Evolutionary conservation across 2,888 invertebrate genomes (phyloP), one percentile per base, ranked within the genome.

Genomic region (Hydrotaea cyrtoneurina): DNA sequence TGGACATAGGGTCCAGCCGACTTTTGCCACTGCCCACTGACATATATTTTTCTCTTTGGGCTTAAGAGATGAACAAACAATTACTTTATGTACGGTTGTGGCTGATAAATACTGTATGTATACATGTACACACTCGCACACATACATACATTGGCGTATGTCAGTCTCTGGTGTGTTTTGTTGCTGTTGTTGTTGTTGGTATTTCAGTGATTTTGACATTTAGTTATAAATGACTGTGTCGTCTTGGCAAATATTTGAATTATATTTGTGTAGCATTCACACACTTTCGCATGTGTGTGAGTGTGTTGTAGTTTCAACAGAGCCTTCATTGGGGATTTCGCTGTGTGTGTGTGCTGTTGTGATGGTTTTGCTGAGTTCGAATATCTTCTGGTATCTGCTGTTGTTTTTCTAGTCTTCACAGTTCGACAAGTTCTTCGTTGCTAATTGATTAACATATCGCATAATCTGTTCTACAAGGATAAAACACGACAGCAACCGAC

Each of bases 171-270:
- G 39, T 10, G 31, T 31, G 7, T 31, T 31, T 31, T 66, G 43
- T 21, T 57, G n/a, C 43, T 26, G 17, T 36, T 43, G 39, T 21
- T 66, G 23, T 21, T 62, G 0, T 31, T 74, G 57, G 26, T 19
- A 55, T 66, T 43, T 13, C 64, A 53, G 19, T 19, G 57, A 75
- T 69, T 69, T 77, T 62, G 78, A 78, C 71, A 50, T 78, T 75
- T 46, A 15, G 66, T 69, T 75, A 75, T 46, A 82, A 82, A 82
- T 78, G 39, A 71, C 62, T 62, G 69, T 75, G 59, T 73, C 50
- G 57, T 75, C 10, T 80, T 81, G 64, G 23, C 71, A 82, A 82
- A 82, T 78, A 78, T 78, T 78, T 71, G 66, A 55, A 43, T 71
- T 31, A 71, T 69, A 31, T 64, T 77, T 77, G 7, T 50, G n/a